phyloP scores from a whole-genome alignment of 2,888 invertebrate genomes.

The Drosophila yooni region DNA sequence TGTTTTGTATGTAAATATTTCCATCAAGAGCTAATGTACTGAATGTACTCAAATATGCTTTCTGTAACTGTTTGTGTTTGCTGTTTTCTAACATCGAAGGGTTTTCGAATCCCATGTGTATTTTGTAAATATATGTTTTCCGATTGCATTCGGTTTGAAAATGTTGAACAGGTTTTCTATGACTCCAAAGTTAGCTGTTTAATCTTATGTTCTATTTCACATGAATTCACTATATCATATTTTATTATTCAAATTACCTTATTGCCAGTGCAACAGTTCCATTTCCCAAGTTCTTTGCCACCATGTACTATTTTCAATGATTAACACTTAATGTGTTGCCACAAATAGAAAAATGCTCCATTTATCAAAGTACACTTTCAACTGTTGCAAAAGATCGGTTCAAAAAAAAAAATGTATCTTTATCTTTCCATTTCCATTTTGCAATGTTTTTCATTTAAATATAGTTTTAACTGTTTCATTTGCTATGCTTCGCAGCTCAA shows the following conservation, averaged over 20 bases:
- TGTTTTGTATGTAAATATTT: constrained; percentile 18
- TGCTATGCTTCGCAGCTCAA: not conserved
- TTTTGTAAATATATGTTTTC: constrained; percentile 8
- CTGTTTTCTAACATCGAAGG: constrained; percentile 14
- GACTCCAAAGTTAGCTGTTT: not conserved
- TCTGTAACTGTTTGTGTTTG: constrained; percentile 10
- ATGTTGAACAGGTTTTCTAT: not conserved
- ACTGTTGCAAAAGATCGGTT: not conserved
- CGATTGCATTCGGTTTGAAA: constrained; percentile 5
- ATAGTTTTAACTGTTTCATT: not conserved
- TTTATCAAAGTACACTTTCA: constrained; percentile 1
- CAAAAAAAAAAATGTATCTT: not conserved
- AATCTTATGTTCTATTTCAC: constrained; percentile 35
- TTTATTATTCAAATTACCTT: not conserved
- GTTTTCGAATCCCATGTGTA: not conserved
- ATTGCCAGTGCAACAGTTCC: constrained; percentile 3
- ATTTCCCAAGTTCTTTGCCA: constrained; percentile 8
- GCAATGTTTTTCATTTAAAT: not conserved
- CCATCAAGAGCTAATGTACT: constrained; percentile 5
- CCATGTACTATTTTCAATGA: not conserved
- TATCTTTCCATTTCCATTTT: not conserved
- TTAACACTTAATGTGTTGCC: not conserved
- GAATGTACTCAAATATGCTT: constrained; percentile 7
- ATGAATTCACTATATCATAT: not conserved
- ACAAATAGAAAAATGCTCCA: too few relatives aligned